These are phyloP conservation scores for Gyps fulvus DNA, from an alignment of 2,113 vertebrate genomes.

Conservation along the genomic window DNA sequence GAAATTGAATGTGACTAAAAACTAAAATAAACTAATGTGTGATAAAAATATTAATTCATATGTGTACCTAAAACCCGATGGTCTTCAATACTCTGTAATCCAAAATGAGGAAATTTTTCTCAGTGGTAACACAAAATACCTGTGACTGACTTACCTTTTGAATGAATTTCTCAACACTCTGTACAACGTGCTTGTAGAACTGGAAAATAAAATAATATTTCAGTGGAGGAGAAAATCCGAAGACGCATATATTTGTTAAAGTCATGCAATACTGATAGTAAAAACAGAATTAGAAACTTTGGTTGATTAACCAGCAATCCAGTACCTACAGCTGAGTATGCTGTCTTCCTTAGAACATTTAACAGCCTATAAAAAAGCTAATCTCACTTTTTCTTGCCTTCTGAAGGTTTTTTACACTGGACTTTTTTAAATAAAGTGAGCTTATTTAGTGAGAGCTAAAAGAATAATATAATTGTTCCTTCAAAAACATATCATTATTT, in stretches of 20 bases:
- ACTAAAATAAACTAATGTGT: not conserved
- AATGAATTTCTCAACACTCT: conserved; percentile 98
- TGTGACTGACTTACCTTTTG: conserved; percentile 85
- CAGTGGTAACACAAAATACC: not conserved
- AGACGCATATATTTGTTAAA: not conserved
- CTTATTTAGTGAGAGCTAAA: not conserved
- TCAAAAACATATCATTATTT: not conserved
- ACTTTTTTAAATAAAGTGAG: not conserved
- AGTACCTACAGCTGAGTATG: not conserved
- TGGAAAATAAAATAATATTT: conserved; percentile 72
- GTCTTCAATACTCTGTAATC: not conserved
- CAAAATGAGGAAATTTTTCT: not conserved
- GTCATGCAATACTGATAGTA: not conserved
- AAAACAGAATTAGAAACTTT: not conserved
- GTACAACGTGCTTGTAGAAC: conserved; percentile 99
- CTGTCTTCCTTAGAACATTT: not conserved
- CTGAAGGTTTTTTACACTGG: not conserved
- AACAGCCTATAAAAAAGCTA: not conserved
- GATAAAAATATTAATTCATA: not conserved
- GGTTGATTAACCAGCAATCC: not conserved
- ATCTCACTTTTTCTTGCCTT: not conserved
- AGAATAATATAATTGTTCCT: not conserved
- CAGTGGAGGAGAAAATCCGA: not conserved
- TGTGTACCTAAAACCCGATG: not conserved
- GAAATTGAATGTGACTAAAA: not conserved